Conservation (phyloP, 64 coral and sea anemone genomes). For the Anthopleura sola region DNA sequence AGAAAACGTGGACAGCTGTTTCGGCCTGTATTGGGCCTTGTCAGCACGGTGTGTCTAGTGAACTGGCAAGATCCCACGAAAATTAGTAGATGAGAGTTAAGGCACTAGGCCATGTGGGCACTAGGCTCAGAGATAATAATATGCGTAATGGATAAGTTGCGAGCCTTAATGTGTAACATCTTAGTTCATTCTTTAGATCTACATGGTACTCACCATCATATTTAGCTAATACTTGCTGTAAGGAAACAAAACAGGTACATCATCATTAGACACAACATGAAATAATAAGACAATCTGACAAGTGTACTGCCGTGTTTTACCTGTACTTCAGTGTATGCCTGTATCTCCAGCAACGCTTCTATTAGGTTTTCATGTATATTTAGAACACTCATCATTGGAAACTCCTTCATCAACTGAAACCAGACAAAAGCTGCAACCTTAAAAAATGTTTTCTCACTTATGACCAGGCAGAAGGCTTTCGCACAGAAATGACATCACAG, state of each 20-base stretch:
- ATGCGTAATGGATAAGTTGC: no score
- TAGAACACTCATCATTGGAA: slow-evolving; percentile 94
- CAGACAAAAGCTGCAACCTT: slow-evolving; percentile 10
- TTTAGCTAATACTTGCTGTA: slow-evolving; percentile 95
- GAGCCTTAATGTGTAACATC: background rate
- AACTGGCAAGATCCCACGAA: no score
- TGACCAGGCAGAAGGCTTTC: background rate
- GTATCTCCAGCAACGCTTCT: slow-evolving; percentile 87
- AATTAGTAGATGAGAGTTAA: no score
- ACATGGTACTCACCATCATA: slow-evolving; percentile 78
- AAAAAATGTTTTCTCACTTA: background rate
- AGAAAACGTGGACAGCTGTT: no score
- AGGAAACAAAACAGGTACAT: slow-evolving; percentile 15
- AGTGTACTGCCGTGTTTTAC: slow-evolving; percentile 4
- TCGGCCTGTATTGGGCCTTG: no score
- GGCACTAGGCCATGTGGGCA: no score
- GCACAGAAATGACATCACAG: no score
- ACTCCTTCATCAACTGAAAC: slow-evolving; percentile 95
- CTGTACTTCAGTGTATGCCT: slow-evolving; percentile 96
- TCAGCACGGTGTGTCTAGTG: no score
- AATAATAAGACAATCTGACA: background rate
- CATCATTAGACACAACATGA: background rate
- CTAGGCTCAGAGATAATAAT: no score
- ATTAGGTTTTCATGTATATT: slow-evolving; percentile 99
- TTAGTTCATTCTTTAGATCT: background rate